Base-by-base conservation (phyloP, 2,888 invertebrate species). In the Drosophila suboccidentalis region DNA sequence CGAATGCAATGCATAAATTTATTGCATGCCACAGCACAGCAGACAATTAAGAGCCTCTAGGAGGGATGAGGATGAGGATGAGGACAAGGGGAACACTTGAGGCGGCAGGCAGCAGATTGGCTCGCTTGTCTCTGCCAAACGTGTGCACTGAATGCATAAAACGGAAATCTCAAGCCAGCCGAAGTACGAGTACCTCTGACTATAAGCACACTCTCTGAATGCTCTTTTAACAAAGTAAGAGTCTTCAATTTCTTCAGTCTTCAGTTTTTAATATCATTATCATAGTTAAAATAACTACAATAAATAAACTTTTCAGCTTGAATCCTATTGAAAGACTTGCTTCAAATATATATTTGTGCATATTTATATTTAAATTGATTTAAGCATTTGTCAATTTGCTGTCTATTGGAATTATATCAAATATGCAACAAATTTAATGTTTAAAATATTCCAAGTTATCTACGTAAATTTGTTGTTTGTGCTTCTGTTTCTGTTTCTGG, bases 1-100 rank as follows among this genome's bases (percentile, higher is more conserved):
- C 79, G 71, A 89, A 84, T 89, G 89, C 87, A 84, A 89, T 84
- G 84, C 84, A 85, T 87, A 85, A 85, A 89, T 85, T 89, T 89
- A 89, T 89, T 66, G 72, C 82, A 76, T 78, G 82, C 73, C 85
- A 60, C 26, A 34, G 46, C 50, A 50, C 41, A 19, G 41, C 9
- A 87, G 89, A 87, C 89, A 85, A 85, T 85, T 85, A 89, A 89
- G 89, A 82, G 70, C 61, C 46, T 36, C 5, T 26, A 26, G 26
- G 6, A 26, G 26, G 26, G 5, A 22, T 4, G 22, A 15, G 13
- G 39, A 9, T 10, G n/a, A n/a, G 34, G 10, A n/a, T 29, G 50
- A 34, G 19, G 8, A 5, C 15, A 15, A 38, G 44, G 26, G 8
- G 10, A 36, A 44, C 38, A 26, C 60, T 50, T 46, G 38, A 63